Conservation (phyloP, 2,888 invertebrate genomes). For the Tricholauxania praeusta region DNA sequence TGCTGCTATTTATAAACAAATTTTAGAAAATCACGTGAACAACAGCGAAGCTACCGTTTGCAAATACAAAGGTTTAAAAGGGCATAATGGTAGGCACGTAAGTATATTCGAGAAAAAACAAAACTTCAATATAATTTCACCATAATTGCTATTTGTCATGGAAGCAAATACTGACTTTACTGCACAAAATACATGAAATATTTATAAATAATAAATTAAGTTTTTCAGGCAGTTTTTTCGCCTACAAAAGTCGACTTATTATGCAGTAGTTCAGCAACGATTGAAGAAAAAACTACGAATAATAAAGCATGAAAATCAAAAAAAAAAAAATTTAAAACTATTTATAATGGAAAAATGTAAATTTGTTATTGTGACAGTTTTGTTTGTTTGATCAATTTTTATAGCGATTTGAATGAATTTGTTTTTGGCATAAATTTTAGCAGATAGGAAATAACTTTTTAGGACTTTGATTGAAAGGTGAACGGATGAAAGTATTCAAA, state of each 20-base stretch:
- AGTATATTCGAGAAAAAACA: not conserved
- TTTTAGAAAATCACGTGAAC: constrained; percentile 21
- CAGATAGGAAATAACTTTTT: no score
- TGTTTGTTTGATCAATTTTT: constrained; percentile 61
- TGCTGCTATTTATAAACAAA: not conserved
- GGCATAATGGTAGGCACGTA: not conserved
- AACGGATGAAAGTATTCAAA: no score
- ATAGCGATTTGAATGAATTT: constrained; percentile 46
- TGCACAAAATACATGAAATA: constrained; percentile 22
- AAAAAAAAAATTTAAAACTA: constrained; percentile 2
- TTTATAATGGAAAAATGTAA: constrained; percentile 53
- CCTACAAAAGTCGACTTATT: constrained; percentile 30
- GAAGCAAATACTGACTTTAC: constrained; percentile 43
- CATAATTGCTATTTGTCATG: constrained; percentile 56
- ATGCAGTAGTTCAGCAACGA: constrained; percentile 19
- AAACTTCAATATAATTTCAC: constrained; percentile 44
- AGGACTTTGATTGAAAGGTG: no score
- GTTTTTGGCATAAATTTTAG: not conserved
- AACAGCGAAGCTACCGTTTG: not conserved
- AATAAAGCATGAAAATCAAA: not conserved
- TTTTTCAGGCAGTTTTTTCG: not conserved
- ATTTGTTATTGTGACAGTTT: constrained; percentile 55
- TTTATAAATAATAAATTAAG: constrained; percentile 30
- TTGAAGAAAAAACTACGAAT: not conserved
- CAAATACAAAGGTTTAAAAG: not conserved